These are phyloP conservation scores for Mormyrus lacerda DNA, from an alignment of 2,113 vertebrate species.

Conservation along the genomic window DNA sequence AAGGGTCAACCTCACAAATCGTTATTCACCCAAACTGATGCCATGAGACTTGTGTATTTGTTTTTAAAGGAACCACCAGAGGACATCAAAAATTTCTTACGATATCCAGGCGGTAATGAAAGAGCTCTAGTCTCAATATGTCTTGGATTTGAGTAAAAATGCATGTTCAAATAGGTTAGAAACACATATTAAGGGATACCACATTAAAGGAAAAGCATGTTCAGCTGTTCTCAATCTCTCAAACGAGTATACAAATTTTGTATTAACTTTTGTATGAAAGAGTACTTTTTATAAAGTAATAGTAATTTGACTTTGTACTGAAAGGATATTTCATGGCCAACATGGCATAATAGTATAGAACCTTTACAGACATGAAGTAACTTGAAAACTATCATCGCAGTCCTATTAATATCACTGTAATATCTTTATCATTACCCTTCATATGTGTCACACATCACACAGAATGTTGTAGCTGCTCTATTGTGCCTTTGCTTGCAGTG, in stretches of 20 bases:
- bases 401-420: background rate
- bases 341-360: no score
- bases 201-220: background rate
- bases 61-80: background rate
- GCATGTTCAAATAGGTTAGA: background rate
- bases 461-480: no score
- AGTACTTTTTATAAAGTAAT: background rate
- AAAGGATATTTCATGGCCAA: background rate
- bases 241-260: background rate
- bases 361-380: no score
- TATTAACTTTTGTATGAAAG: background rate
- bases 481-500: background rate
- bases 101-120: background rate
- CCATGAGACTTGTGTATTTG: background rate
- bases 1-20: no score
- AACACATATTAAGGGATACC: background rate
- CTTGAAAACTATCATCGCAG: background rate
- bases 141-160: background rate
- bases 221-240: background rate
- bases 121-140: background rate
- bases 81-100: background rate
- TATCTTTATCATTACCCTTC: no score
- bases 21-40: no score
- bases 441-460: no score
- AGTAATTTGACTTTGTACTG: background rate